Conservation (phyloP, 2,888 invertebrate genomes). For the Drosophila meridiana region DNA sequence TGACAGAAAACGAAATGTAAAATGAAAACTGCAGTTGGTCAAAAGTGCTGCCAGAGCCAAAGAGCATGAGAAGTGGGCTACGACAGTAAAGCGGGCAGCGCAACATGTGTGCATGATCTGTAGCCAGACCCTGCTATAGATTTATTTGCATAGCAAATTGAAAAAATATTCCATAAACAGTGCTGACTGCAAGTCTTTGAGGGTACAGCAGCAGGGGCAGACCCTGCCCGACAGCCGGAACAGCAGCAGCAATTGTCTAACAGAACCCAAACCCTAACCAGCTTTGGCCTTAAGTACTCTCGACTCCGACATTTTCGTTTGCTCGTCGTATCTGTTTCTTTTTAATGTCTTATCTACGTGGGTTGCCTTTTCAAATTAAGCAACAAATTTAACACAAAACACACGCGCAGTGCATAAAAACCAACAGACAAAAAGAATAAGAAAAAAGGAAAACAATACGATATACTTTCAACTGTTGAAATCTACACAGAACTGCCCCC, state of each 20-base stretch:
- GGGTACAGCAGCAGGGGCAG: constrained; percentile 3
- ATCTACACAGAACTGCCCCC: constrained; percentile 18
- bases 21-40: constrained; percentile 54
- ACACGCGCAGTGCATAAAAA: constrained; percentile 76
- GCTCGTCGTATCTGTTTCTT: constrained; percentile 55
- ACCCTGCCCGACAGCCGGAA: neutral
- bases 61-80: neutral
- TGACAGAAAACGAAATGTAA: constrained; percentile 49
- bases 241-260: constrained; percentile 13
- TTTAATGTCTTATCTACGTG: constrained; percentile 72
- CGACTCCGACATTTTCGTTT: constrained; percentile 14
- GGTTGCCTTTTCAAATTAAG: constrained; percentile 67
- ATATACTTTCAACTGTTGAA: constrained; percentile 38
- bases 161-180: constrained; percentile 67
- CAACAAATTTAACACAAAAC: constrained; percentile 72
- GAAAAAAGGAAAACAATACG: constrained; percentile 16
- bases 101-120: constrained; percentile 54
- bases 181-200: constrained; percentile 42
- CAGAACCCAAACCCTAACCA: neutral
- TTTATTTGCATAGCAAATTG: constrained; percentile 75
- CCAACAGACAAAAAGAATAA: constrained; percentile 25
- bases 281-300: constrained; percentile 28
- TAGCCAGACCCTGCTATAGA: constrained; percentile 13
- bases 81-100: constrained; percentile 31
- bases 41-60: constrained; percentile 9